Conservation (phyloP, 2,888 invertebrate genomes). For the Caenorhabditis afra region DNA sequence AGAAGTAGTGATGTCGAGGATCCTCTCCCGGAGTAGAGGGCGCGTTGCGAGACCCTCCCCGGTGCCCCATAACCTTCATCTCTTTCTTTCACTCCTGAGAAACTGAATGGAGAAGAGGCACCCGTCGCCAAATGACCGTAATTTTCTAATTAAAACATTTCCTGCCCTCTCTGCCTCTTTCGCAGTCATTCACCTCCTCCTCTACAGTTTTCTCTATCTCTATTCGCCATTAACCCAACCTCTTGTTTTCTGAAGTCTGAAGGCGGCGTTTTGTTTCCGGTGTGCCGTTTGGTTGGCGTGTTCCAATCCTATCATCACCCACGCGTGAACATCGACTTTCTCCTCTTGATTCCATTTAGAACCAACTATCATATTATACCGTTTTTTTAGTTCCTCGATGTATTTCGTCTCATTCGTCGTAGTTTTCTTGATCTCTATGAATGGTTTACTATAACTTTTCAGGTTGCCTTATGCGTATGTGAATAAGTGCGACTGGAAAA, state of each 20-base stretch:
- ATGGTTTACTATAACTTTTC: conserved; percentile 1
- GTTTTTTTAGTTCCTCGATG: not conserved
- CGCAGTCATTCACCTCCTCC: conserved; percentile 14
- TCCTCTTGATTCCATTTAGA: no score
- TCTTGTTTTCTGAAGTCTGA: conserved; percentile 52
- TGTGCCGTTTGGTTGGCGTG: conserved; percentile 46
- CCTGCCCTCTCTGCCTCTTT: conserved; percentile 40
- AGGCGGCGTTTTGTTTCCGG: conserved; percentile 49
- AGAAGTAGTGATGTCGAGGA: conserved; percentile 28
- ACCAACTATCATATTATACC: no score
- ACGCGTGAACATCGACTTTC: not conserved
- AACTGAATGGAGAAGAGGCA: conserved; percentile 40
- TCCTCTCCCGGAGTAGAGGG: conserved; percentile 3
- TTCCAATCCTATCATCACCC: conserved; percentile 33
- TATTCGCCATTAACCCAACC: conserved; percentile 44
- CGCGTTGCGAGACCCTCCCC: conserved; percentile 7
- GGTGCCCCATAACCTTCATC: conserved; percentile 52
- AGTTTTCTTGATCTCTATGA: not conserved
- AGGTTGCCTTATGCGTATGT: conserved; percentile 36
- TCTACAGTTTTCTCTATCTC: conserved; percentile 41
- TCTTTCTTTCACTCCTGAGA: conserved; percentile 27
- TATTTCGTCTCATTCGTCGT: not conserved
- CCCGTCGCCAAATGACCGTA: conserved; percentile 63
- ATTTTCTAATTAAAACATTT: conserved; percentile 65
- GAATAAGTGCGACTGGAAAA: conserved; percentile 8